Percentiles rank a stretch among this genome's conserved stretches.
Evolutionary conservation across 2,797 vertebrate species (phyloP).

Genomic region (Loriculus beryllinus): DNA sequence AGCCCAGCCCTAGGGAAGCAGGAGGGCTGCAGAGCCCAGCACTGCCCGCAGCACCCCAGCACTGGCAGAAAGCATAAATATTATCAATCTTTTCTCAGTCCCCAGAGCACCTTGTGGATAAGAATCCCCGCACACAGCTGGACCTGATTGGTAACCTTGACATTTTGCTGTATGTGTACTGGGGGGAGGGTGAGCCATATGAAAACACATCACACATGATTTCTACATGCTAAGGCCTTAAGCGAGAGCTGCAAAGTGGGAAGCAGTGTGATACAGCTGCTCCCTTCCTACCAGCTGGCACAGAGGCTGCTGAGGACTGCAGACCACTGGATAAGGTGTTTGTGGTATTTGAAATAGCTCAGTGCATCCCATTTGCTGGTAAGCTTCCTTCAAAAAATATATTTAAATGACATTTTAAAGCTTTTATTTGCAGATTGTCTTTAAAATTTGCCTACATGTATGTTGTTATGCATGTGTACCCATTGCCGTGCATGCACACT

Average conservation of each 20-base stretch:
- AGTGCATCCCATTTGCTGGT: neutral
- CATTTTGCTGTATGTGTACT: fast-evolving
- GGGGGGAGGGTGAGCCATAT: neutral
- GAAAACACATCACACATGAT: neutral
- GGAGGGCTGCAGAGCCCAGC: neutral
- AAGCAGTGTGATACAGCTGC: neutral
- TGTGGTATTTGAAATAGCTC: neutral
- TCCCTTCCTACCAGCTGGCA: neutral
- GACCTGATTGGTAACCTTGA: neutral
- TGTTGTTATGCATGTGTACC: fast-evolving
- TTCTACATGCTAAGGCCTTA: neutral
- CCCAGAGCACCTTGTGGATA: neutral
- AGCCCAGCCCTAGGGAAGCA: fast-evolving
- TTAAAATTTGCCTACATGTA: neutral
- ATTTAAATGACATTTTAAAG: fast-evolving
- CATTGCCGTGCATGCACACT: fast-evolving
- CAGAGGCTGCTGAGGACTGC: neutral
- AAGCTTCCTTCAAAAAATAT: neutral
- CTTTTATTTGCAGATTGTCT: neutral
- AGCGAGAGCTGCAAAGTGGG: neutral
- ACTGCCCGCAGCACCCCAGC: neutral
- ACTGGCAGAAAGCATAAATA: neutral
- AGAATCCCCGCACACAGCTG: neutral
- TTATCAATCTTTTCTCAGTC: neutral
- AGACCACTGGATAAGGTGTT: fast-evolving